Evolutionary conservation across 2,888 invertebrate species (phyloP), one percentile per base, ranked within the genome.

Genomic region (Xestia xanthographa): DNA sequence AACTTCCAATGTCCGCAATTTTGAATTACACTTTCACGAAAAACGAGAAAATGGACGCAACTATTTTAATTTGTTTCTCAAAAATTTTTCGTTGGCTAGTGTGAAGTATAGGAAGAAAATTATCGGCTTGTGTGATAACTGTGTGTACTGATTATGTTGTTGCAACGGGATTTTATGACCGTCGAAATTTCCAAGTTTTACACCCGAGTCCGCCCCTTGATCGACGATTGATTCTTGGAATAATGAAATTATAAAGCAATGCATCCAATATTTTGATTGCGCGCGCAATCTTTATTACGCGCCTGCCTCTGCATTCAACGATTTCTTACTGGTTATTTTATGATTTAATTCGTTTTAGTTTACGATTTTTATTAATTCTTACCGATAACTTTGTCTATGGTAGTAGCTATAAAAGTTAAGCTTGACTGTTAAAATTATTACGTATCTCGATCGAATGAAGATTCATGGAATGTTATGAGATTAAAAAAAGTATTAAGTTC

Each of bases 141-240:
- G 83, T 77, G 83, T 74, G 82, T 62, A 66, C 72, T 88, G 87
- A 93, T 92, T 92, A 91, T 89, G 91, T 91, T 86, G 91, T 93
- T 92, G 85, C 86, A 94, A 93, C 94, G 93, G 93, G 92, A 92
- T 87, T 86, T 92, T 92, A 93, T 92, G 90, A 87, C 83, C 60
- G 84, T 85, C 83, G 86, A 89, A 92, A 90, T 91, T 90, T 89
- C 90, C 79, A 89, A 91, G 90, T 88, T 89, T 91, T 90, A 90
- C 91, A 90, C 89, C 90, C 87, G 83, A 90, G 89, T 89, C 88
- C 92, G 91, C 90, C 92, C 90, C 91, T 62, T 79, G 87, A 87
- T 87, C 78, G 77, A 76, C 90, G 91, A 94, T 94, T 94, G 94
- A 93, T 95, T 95, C 94, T 90, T 66, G 86, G 95, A 95, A 95